Evolutionary conservation across 2,797 vertebrate species (phyloP), one percentile per base, ranked within the genome.

Genomic region (Picus viridis): DNA sequence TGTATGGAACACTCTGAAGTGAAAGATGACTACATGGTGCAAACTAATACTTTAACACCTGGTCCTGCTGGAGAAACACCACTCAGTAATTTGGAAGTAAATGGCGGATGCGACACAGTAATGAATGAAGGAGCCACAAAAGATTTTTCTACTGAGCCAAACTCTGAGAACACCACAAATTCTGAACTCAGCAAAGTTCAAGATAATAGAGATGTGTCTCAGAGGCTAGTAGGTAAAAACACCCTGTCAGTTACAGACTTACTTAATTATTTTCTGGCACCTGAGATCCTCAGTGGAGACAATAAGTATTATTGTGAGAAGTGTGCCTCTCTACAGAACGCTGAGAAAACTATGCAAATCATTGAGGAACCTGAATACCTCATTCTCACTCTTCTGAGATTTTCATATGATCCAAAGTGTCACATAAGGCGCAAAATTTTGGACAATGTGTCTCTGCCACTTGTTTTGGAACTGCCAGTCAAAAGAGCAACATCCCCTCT

Each of bases 251-350:
- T 99, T 90, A 98, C 98, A 69, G 99, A 99, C 97, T 97, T 99
- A 93, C 97, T 99, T 27, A 99, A 99, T 97, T 99, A 99, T 96
- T 99, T 99, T 94, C 97, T 99, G 96, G 99, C 99, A 87, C 98
- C 99, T 39, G 99, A 99, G 96, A 99, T 99, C 95, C 98, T 99
- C 59, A 99, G 99, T 74, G 99, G 98, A 91, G 99, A 99, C 54
- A 99, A 99, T 95, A 98, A 98, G 81, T 99, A 99, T 96, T 99
- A 99, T 97, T 99, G 99, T 95, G 99, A 99, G 94, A 98, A 98
- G 95, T 99, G 99, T 95, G 97, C 97, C 95, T 99, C 99, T 79
- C 98, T 99, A 41, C 99, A 99, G 95, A 98, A 98, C 65, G 99
- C 99, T 3, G 99, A 99, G 98, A 99, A 98, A 98, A 99, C 98